Base-by-base conservation (phyloP, 2,888 invertebrate genomes). In the Anticlea derivata region DNA sequence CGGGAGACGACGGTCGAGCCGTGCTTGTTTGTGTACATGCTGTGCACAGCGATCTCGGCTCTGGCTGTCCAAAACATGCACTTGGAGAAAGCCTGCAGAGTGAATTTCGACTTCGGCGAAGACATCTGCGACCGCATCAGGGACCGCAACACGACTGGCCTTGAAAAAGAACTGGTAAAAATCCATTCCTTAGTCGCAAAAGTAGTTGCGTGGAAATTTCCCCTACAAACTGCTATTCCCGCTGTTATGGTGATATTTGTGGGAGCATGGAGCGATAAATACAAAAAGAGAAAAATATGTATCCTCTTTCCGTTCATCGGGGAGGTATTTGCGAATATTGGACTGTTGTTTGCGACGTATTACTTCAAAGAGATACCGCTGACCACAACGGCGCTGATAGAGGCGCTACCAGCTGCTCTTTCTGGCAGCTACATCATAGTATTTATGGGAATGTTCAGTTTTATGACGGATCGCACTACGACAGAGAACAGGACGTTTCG, bases 21-120 rank as follows among this genome's bases (percentile, higher is more conserved):
- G 6, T 92, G 94, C 63, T 73, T 94, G 57, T 92, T 93, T 55
- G 85, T 91, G 57, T 94, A 93, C 70, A 92, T 94, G 70, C 81
- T 94, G 73, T 94, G 94, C 53, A 93, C 92, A 34, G 92, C 93
- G 1, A 73, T 93, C 13, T 95, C 96, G 0, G 93, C 94, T 29
- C 72, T 93, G 17, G 92, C 93, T 0, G 85, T 93, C 6, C 84
- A 86, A 56, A 92, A 91, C 54, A 86, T 93, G 80, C 92, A 92
- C 64, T 84, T 92, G 61, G 93, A 93, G 69, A 93, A 93, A 66
- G 86, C 92, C 1, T 93, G 92, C 69, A 80, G 92, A 61, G 92
- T 92, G 0, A 92, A 93, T 61, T 84, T 86, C 37, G 70, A 83
- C 29, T 91, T 85, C 31, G 83, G 90, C 40, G 87, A 91, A 33